A percentile compares a stretch with the other conserved stretches of the same genome.
phyloP scores from a whole-genome alignment of 2,888 invertebrate genomes.

The Meta bourneti region DNA sequence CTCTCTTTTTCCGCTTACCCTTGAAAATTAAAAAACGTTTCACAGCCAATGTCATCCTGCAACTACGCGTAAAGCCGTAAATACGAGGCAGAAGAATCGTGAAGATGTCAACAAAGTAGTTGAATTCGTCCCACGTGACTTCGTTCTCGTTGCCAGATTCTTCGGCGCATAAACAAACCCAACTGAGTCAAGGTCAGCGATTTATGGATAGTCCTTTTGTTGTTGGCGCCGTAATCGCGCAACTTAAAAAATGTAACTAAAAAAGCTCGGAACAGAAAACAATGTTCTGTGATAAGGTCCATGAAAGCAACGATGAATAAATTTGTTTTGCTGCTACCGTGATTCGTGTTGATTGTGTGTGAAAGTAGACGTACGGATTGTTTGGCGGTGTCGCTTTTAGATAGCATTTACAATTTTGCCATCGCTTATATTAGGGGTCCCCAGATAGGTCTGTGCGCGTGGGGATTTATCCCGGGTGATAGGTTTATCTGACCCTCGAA shows the following conservation, averaged over 20 bases:
- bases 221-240: conserved; percentile 6
- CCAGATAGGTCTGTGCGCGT: too few species aligned
- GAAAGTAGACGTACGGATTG: background rate
- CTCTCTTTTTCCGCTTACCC: conserved; percentile 21
- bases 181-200: conserved; percentile 74
- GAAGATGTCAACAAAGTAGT: conserved; percentile 76
- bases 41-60: conserved; percentile 13
- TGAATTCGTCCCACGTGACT: conserved; percentile 71
- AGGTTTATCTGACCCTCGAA: too few species aligned
- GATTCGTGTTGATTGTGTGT: background rate
- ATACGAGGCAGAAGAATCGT: conserved; percentile 54
- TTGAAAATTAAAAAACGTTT: conserved; percentile 53
- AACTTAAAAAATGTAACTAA: conserved; percentile 23
- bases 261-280: conserved; percentile 39
- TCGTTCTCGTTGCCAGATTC: conserved; percentile 67
- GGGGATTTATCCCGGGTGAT: too few species aligned
- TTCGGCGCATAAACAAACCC: conserved; percentile 71
- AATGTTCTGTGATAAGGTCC: conserved; percentile 48
- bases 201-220: conserved; percentile 54
- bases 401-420: background rate
- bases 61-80: conserved; percentile 41
- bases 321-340: conserved; percentile 10
- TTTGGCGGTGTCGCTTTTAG: background rate
- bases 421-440: background rate
- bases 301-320: background rate